phyloP scores from a whole-genome alignment of 1,140 invertebrate genomes.

The Lanistes nyassanus region DNA sequence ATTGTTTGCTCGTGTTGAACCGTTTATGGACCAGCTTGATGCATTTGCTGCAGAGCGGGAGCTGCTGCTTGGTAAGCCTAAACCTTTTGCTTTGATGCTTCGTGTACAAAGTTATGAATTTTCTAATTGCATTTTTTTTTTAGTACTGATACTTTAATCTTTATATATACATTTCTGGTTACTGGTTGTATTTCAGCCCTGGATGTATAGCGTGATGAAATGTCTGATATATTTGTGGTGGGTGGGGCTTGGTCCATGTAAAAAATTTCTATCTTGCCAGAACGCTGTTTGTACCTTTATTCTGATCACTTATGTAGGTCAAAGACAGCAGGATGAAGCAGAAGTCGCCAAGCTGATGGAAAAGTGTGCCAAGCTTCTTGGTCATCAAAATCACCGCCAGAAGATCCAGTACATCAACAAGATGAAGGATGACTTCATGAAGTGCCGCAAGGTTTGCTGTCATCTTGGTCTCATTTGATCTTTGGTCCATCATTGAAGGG shows the following conservation, averaged over 20 bases:
- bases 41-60: slow-evolving; percentile 66
- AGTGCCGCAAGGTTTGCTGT: slow-evolving; percentile 70
- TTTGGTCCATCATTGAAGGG: not conserved
- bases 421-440: slow-evolving; percentile 72
- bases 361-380: slow-evolving; percentile 74
- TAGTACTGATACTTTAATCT: no score
- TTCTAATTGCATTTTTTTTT: no score
- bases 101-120: no score
- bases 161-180: no score
- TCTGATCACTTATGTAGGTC: no score
- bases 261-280: no score
- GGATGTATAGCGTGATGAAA: no score
- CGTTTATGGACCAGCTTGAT: slow-evolving; percentile 67
- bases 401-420: slow-evolving; percentile 75
- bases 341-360: slow-evolving; percentile 71
- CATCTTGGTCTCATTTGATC: not conserved
- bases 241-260: no score
- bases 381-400: slow-evolving; percentile 77
- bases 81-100: no score
- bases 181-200: no score
- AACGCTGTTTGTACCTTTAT: no score
- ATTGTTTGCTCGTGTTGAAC: slow-evolving; percentile 52
- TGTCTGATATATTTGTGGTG: no score
- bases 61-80: slow-evolving; percentile 51
- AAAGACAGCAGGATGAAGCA: slow-evolving; percentile 55